Percentiles rank a stretch among this genome's conserved stretches.
phyloP scores from a whole-genome alignment of 2,113 vertebrate genomes.

The Albula goreensis region DNA sequence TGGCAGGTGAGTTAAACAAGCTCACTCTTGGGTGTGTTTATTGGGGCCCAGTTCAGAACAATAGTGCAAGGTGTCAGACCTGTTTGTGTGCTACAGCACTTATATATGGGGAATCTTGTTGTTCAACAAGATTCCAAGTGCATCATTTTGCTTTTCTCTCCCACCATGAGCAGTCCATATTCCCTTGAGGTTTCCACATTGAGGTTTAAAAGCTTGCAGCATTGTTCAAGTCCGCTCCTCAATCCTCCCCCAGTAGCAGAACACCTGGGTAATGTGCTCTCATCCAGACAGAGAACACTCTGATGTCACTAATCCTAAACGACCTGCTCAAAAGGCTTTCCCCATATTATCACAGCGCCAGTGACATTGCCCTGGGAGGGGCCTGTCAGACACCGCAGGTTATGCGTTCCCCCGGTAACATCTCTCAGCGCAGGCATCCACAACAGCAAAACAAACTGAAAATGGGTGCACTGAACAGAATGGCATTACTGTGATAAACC shows the following conservation, averaged over 20 bases:
- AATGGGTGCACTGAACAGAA: not conserved
- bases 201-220: not conserved
- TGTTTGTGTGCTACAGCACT: not conserved
- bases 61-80: not conserved
- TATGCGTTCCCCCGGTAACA: not conserved
- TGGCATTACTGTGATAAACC: not conserved
- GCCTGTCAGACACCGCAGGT: not conserved
- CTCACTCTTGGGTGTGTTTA: not conserved
- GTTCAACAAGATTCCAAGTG: not conserved
- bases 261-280: not conserved
- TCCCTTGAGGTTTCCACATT: not conserved
- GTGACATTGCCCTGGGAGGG: not conserved
- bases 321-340: not conserved
- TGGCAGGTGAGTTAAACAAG: not conserved
- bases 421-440: not conserved
- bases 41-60: not conserved
- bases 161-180: not conserved
- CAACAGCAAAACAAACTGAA: not conserved
- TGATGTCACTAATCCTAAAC: slow-evolving; percentile 19
- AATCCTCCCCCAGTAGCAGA: not conserved
- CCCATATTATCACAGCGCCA: not conserved
- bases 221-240: not conserved
- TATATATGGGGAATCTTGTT: not conserved
- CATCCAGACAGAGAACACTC: not conserved
- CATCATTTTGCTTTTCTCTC: not conserved